Percentiles rank a stretch among this genome's conserved stretches.
Evolutionary conservation across 2,888 invertebrate species (phyloP).

Genomic region (Amphipoea oculea): DNA sequence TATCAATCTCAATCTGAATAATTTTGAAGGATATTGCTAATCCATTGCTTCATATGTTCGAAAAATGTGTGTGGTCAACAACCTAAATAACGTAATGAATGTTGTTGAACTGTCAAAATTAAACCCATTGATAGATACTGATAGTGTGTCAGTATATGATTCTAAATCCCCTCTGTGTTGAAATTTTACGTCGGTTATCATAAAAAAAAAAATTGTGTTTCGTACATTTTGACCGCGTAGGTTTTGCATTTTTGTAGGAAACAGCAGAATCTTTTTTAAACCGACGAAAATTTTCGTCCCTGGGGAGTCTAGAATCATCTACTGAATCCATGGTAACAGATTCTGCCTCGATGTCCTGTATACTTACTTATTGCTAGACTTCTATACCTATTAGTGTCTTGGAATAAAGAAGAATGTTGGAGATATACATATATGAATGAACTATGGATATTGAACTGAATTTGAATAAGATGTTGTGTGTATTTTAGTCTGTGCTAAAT

Average conservation of each 20-base stretch:
- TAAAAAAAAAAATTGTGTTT: neutral
- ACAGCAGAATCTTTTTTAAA: neutral
- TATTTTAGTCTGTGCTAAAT: neutral
- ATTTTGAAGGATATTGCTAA: too few species aligned
- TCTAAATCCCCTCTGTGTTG: neutral
- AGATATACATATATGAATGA: too few species aligned
- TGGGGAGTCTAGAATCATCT: too few species aligned
- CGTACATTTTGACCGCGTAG: neutral
- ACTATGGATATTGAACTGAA: slow-evolving; percentile 1
- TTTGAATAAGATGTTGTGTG: neutral
- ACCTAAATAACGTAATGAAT: too few species aligned
- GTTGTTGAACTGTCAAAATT: too few species aligned
- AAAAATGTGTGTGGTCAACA: too few species aligned
- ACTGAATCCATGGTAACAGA: neutral
- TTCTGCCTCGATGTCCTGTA: neutral
- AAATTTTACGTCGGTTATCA: too few species aligned
- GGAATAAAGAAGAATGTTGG: neutral
- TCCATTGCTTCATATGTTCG: too few species aligned
- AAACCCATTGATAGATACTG: too few species aligned
- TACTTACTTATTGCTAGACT: neutral
- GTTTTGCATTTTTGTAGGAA: neutral
- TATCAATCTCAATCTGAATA: too few species aligned
- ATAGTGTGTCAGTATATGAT: neutral
- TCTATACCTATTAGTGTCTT: neutral
- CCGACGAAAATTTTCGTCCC: too few species aligned